Conservation (phyloP, 2,797 vertebrate species). For the Poecilia gillii region DNA sequence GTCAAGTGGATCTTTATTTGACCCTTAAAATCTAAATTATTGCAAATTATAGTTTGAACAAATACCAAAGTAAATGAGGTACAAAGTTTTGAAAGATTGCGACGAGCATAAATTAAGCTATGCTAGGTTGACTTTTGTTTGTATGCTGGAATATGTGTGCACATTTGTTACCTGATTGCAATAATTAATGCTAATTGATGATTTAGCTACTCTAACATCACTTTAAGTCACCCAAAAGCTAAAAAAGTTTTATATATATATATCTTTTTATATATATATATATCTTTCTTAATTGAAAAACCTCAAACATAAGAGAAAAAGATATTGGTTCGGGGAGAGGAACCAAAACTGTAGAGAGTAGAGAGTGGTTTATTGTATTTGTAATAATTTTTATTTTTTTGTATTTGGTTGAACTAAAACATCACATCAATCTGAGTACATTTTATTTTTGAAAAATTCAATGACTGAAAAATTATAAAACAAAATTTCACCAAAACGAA, state of each 20-base stretch:
- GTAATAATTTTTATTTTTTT: not conserved
- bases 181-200: not conserved
- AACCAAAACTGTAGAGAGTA: too few relatives aligned
- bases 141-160: not conserved
- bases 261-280: too few relatives aligned
- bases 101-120: not conserved
- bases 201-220: not conserved
- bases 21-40: not conserved
- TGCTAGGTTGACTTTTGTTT: not conserved
- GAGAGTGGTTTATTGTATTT: not conserved
- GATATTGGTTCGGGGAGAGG: too few relatives aligned
- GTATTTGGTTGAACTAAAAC: not conserved
- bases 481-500: too few relatives aligned
- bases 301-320: not conserved
- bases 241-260: not conserved
- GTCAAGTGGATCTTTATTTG: not conserved
- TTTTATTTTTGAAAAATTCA: not conserved
- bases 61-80: not conserved
- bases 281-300: not conserved
- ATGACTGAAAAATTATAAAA: not conserved
- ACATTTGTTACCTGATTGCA: not conserved
- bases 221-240: not conserved
- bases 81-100: not conserved
- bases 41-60: not conserved
- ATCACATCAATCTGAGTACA: not conserved